Percentiles rank a stretch among this genome's conserved stretches.
phyloP scores from a whole-genome alignment of 2,797 vertebrate species.

The Loris lydekkerianus region DNA sequence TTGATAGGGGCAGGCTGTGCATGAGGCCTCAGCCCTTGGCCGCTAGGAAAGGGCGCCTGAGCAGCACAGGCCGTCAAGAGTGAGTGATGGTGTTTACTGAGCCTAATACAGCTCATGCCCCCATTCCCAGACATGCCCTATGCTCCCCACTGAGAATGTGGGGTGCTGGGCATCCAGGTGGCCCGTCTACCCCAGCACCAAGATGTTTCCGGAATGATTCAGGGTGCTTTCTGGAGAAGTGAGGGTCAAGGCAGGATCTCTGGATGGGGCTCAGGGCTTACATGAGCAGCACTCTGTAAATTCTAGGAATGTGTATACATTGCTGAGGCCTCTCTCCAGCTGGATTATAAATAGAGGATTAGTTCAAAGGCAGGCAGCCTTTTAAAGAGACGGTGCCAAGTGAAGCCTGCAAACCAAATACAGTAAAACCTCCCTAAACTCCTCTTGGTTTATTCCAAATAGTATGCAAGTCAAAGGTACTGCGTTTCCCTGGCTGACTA shows the following conservation, averaged over 20 bases:
- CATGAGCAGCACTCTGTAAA: conserved; percentile 47
- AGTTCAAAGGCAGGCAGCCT: conserved; percentile 81
- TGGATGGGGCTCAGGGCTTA: neutral
- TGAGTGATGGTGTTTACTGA: conserved; percentile 86
- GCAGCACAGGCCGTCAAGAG: conserved; percentile 70
- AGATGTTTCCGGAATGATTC: conserved; percentile 73
- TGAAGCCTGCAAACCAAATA: conserved; percentile 83
- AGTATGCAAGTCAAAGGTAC: conserved; percentile 75
- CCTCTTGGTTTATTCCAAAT: conserved; percentile 74
- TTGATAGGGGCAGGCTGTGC: conserved; percentile 59
- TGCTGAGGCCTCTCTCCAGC: conserved; percentile 66
- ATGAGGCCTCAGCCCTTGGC: conserved; percentile 69
- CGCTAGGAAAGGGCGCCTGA: conserved; percentile 78
- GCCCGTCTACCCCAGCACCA: conserved; percentile 76
- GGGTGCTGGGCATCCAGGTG: conserved; percentile 79
- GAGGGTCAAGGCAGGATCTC: conserved; percentile 47
- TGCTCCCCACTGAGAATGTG: conserved; percentile 78
- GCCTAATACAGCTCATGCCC: conserved; percentile 81
- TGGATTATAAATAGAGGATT: conserved; percentile 84
- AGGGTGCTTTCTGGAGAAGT: conserved; percentile 73
- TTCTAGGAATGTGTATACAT: conserved; percentile 80
- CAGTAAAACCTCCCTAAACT: conserved; percentile 81
- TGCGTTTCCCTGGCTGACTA: conserved; percentile 38
- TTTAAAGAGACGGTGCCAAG: conserved; percentile 82
- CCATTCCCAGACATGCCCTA: conserved; percentile 75